Conservation (phyloP, 2,888 invertebrate species). For the Salpingus planirostris region DNA sequence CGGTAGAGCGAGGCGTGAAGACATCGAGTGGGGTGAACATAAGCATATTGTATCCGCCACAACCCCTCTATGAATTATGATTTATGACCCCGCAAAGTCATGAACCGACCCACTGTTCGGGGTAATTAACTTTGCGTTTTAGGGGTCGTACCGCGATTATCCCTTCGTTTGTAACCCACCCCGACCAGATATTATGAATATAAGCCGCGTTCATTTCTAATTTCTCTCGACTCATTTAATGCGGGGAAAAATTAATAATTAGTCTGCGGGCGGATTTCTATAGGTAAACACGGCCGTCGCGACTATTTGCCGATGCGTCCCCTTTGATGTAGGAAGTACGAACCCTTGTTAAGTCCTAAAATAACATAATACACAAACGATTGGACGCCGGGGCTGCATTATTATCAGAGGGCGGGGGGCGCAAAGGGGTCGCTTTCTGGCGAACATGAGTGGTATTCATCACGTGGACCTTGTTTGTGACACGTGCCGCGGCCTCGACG, state of each 20-base stretch:
- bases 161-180: conserved; percentile 13
- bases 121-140: conserved; percentile 41
- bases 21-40: conserved; percentile 24
- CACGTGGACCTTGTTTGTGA: conserved; percentile 35
- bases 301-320: conserved; percentile 33
- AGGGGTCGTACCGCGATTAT: conserved; percentile 19
- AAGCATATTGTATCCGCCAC: conserved; percentile 26
- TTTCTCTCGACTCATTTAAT: conserved; percentile 12
- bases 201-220: background rate
- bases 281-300: too few species aligned
- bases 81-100: conserved; percentile 37
- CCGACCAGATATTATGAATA: background rate
- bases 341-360: conserved; percentile 36
- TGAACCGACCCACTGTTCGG: conserved; percentile 39
- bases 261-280: too few species aligned
- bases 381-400: conserved; percentile 3
- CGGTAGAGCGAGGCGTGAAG: conserved; percentile 29
- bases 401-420: too few species aligned
- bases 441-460: conserved; percentile 19
- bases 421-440: conserved; percentile 7
- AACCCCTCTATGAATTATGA: conserved; percentile 38
- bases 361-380: conserved; percentile 34
- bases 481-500: conserved; percentile 34
- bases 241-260: too few species aligned
- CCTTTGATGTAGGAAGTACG: conserved; percentile 38